Conservation (phyloP, 2,888 invertebrate species). For the Glomeris marginata region DNA sequence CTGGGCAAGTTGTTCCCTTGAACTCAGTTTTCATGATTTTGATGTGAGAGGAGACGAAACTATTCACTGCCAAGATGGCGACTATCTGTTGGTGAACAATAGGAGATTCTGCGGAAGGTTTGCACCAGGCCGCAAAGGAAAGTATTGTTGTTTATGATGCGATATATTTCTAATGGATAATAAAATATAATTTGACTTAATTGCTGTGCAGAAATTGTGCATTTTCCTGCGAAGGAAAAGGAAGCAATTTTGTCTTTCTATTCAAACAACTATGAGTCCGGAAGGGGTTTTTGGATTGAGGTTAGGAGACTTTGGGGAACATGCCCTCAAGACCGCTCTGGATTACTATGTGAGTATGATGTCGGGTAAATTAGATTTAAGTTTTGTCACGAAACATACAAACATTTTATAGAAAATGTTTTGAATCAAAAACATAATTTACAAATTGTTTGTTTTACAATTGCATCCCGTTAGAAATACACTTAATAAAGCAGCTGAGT, state of each 20-base stretch:
- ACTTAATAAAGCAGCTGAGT: no score
- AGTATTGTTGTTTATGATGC: background rate
- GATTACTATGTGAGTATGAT: no score
- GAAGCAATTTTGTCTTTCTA: constrained; percentile 17
- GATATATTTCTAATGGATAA: background rate
- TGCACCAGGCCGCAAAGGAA: constrained; percentile 1
- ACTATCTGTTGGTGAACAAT: constrained; percentile 4
- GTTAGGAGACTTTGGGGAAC: constrained; percentile 13
- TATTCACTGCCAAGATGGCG: constrained; percentile 1
- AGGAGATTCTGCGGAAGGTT: constrained; percentile 9
- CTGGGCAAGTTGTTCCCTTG: constrained; percentile 9
- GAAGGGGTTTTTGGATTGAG: constrained; percentile 18
- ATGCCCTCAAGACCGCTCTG: constrained; percentile 8
- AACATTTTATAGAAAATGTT: no score
- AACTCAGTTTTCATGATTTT: constrained; percentile 10
- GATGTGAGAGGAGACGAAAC: constrained; percentile 5
- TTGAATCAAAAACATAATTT: no score
- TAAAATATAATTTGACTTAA: no score
- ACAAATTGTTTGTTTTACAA: no score
- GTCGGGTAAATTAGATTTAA: no score
- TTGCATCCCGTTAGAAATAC: no score
- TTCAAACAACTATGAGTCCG: constrained; percentile 13
- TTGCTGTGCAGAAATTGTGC: constrained; percentile 12
- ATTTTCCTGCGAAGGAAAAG: constrained; percentile 12
- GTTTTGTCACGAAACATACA: no score